phyloP scores from a whole-genome alignment of 1,140 invertebrate genomes.

The Dryas iulia region DNA sequence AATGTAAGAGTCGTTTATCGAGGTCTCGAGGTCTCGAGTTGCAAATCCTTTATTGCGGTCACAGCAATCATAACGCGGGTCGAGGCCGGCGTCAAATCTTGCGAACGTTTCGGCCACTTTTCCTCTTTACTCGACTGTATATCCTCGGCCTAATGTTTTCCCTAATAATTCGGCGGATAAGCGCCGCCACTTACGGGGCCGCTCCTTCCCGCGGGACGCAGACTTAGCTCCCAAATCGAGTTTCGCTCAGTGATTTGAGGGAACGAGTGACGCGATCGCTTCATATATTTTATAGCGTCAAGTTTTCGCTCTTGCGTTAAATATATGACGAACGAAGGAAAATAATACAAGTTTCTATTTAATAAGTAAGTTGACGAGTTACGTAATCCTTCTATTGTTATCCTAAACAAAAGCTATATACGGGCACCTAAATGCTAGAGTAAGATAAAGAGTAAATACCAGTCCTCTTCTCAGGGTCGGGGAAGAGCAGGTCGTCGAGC shows the following conservation, averaged over 20 bases:
- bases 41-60: slow-evolving; percentile 29
- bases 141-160: slow-evolving; percentile 47
- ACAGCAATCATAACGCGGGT: slow-evolving; percentile 20
- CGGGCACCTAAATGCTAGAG: no score
- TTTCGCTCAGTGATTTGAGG: slow-evolving; percentile 59
- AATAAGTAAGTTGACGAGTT: no score
- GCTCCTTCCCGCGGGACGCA: slow-evolving; percentile 41
- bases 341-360: background rate
- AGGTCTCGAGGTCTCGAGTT: slow-evolving; percentile 12
- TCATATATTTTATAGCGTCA: slow-evolving; percentile 9
- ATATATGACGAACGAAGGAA: background rate
- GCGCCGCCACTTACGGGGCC: slow-evolving; percentile 42
- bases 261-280: slow-evolving; percentile 44
- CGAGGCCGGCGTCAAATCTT: slow-evolving; percentile 33
- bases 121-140: slow-evolving; percentile 40
- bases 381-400: no score
- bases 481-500: slow-evolving; percentile 87
- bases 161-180: slow-evolving; percentile 51
- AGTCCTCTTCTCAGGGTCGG: slow-evolving; percentile 89
- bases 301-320: background rate
- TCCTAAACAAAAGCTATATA: no score
- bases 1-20: slow-evolving; percentile 27
- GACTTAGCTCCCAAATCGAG: slow-evolving; percentile 54
- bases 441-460: slow-evolving; percentile 74
- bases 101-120: slow-evolving; percentile 41